Evolutionary conservation across 2,888 invertebrate genomes (phyloP), one percentile per base, ranked within the genome.

Genomic region (Cetonia aurata): DNA sequence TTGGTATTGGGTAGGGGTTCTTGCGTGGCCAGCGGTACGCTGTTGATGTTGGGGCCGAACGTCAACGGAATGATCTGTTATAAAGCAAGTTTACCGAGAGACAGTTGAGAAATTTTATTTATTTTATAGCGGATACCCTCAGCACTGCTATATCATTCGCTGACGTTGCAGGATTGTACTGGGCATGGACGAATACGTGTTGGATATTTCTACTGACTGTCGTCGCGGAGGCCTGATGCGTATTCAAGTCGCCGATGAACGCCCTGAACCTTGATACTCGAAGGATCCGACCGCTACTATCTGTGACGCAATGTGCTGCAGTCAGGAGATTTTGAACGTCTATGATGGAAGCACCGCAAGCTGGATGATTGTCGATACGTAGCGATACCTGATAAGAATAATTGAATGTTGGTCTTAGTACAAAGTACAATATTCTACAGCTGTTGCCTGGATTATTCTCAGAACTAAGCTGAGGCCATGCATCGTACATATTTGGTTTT

Each of bases 231-330:
- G 17, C 12, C 12, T 37, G 48, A 13, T 59, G 19, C 0, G 33
- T 57, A 31, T 48, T 48, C 31, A 59, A 12, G 33, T 46, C 57
- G n/a, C 68, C 68, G 6, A 48, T 48, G 33, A 41, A 48, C 1
- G 52, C 68, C 31, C 12, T 41, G 6, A 67, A 56, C 10, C 55
- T 33, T 1, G 12, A 8, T 10, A 41, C 46, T 4, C 6, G 25
- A 8, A 56, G n/a, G 6, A 67, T 25, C 6, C 33, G 44, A 13
- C 67, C 56, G 12, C 19, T 6, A 6, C 19, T 19, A n/a, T 56
- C 31, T 12, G 55, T 46, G 53, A 67, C 55, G 31, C 67, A 67
- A 33, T 67, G 67, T 12, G 56, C 56, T n/a, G 56, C 67, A 0
- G 67, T 67, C 12, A 67, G 31, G 10, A 67, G 52, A 25, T 67